These are phyloP conservation scores for Dysmachus trigonus DNA, from an alignment of 2,888 invertebrate species.

Conservation along the genomic window DNA sequence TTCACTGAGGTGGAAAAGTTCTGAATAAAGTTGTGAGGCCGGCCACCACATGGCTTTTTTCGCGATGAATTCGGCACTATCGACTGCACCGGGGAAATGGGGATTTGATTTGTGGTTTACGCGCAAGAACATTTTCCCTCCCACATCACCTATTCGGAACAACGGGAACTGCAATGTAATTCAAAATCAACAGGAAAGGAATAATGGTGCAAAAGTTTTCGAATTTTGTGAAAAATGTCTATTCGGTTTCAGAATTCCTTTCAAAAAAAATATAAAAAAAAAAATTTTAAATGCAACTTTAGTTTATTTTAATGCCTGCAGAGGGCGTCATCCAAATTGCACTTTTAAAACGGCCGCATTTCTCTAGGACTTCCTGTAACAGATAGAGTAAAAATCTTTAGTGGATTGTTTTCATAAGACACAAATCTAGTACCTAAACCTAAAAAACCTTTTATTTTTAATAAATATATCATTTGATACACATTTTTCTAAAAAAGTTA, in stretches of 20 bases:
- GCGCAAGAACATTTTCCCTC: slow-evolving; percentile 2
- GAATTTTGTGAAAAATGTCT: not conserved
- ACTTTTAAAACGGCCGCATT: no score
- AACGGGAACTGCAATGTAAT: not conserved
- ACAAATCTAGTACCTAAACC: no score
- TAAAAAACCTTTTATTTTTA: no score
- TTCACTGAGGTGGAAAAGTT: slow-evolving; percentile 27
- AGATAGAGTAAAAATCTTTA: no score
- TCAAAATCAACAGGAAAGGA: not conserved
- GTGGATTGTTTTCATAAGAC: no score
- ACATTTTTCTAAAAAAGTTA: no score
- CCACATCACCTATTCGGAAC: not conserved
- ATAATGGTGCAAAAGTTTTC: not conserved
- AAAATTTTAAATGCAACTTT: no score
- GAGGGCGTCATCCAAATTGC: no score
- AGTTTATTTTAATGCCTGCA: no score
- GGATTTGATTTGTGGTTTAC: slow-evolving; percentile 23
- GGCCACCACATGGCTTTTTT: not conserved
- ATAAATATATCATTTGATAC: no score
- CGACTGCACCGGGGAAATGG: slow-evolving; percentile 6
- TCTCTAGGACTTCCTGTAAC: no score
- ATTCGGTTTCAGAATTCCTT: not conserved
- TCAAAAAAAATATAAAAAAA: no score
- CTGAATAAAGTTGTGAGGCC: not conserved
- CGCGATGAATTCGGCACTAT: not conserved